These are phyloP conservation scores for Anthopleura xanthogrammica DNA, from an alignment of 92 coral and sea anemone genomes.

Conservation along the genomic window DNA sequence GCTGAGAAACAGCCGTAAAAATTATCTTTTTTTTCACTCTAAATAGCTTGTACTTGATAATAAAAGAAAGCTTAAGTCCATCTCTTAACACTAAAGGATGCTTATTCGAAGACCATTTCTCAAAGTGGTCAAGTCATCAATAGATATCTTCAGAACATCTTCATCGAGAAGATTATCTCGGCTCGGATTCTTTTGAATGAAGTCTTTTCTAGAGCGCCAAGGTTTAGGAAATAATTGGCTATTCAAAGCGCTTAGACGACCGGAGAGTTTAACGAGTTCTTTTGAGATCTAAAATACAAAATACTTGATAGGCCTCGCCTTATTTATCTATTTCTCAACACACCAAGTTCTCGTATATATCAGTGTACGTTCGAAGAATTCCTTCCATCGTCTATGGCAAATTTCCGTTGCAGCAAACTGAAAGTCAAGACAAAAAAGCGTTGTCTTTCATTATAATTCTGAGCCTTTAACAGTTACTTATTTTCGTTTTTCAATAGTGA, in stretches of 20 bases:
- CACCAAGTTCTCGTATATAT: too few species aligned
- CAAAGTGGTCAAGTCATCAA: neutral
- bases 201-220: constrained; percentile 4
- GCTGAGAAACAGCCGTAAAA: neutral
- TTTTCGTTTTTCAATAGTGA: too few species aligned
- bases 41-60: neutral
- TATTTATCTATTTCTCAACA: too few species aligned
- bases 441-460: too few species aligned
- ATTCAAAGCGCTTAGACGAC: neutral
- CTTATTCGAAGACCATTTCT: neutral
- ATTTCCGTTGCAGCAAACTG: too few species aligned
- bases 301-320: neutral
- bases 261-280: constrained; percentile 5
- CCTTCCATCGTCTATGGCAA: too few species aligned
- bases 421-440: too few species aligned
- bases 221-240: constrained; percentile 4
- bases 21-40: neutral
- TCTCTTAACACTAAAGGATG: neutral
- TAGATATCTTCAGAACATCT: constrained; percentile 6
- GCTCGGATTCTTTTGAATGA: constrained; percentile 7
- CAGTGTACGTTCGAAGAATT: too few species aligned
- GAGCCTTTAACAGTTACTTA: too few species aligned
- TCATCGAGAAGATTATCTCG: neutral
- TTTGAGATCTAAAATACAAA: neutral
- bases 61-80: neutral